phyloP scores from a whole-genome alignment of 2,797 vertebrate genomes.

The Bradypodion pumilum region DNA sequence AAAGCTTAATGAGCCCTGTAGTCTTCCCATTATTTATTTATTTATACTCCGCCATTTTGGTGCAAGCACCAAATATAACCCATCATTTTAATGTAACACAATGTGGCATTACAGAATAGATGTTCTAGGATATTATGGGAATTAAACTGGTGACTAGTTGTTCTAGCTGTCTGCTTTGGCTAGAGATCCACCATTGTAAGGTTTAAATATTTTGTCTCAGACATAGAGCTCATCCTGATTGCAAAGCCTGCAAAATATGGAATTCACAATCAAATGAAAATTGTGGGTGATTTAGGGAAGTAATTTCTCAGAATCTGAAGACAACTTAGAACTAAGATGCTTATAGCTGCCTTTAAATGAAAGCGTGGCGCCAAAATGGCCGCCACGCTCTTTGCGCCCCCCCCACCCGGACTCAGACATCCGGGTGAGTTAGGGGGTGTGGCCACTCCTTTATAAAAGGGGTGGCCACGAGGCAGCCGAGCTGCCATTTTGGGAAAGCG shows the following conservation, averaged over 20 bases:
- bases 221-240: neutral
- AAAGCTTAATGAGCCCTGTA: neutral
- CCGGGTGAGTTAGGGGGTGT: too few species aligned
- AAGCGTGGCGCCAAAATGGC: too few species aligned
- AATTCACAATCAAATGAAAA: slow-evolving; percentile 14
- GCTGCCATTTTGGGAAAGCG: too few species aligned
- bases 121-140: neutral
- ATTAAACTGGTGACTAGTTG: neutral
- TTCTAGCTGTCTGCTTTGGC: neutral
- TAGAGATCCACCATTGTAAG: neutral
- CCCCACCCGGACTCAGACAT: too few species aligned
- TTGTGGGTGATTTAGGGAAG: slow-evolving; percentile 45
- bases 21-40: neutral
- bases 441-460: too few species aligned
- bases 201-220: neutral
- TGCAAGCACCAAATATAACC: too few species aligned
- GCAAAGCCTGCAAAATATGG: slow-evolving; percentile 9
- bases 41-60: too few species aligned
- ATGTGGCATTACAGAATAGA: neutral
- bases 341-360: slow-evolving; percentile 45
- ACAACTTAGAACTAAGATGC: slow-evolving; percentile 52
- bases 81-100: too few species aligned
- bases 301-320: slow-evolving; percentile 47
- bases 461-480: too few species aligned
- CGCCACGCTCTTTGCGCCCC: too few species aligned